Evolutionary conservation across 2,113 vertebrate species (phyloP), one percentile per base, ranked within the genome.

Genomic region (Cheilinus undulatus): DNA sequence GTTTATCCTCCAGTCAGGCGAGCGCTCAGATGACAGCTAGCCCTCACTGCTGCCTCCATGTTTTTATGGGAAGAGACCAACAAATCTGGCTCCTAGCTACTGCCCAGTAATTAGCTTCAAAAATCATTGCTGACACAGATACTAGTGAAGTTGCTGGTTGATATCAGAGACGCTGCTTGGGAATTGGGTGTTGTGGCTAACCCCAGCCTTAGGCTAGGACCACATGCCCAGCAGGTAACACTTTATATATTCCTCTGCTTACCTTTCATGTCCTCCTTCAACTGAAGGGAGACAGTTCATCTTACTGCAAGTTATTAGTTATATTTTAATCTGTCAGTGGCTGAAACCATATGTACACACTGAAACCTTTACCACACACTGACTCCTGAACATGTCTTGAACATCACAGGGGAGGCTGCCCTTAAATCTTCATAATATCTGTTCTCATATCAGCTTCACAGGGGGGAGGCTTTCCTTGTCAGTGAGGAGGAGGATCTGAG

Each of bases 21-120:
- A 82, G 76, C 12, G 1, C 46, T 10, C 52, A 38, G 62, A 88
- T 88, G 88, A 92, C 84, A 89, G 84, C 66, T 43, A 73, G 63
- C 74, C 69, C 62, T 68, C 45, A 10, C 71, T 59, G 57, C 72
- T 60, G 60, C 73, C 69, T 82, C 54, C 22, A 24, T 68, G 59
- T 83, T 76, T 78, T 82, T 53, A 70, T 80, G 73, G 65, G 69
- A 81, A 77, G 77, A 86, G 87, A 80, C 65, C 62, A 73, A 69
- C 65, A 48, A 63, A 64, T 65, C 46, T 82, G 61, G 79, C 91
- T 90, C 50, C 76, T 13, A 86, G 92, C 89, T 86, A 77, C 83
- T 84, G 82, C 83, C 70, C 76, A 46, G 45, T 50, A 59, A 63
- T 75, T 69, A 56, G 69, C 80, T 85, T 91, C 87, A 90, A 86